Base-by-base conservation (phyloP, 2,113 vertebrate genomes). In the Apodemus speciosus region DNA sequence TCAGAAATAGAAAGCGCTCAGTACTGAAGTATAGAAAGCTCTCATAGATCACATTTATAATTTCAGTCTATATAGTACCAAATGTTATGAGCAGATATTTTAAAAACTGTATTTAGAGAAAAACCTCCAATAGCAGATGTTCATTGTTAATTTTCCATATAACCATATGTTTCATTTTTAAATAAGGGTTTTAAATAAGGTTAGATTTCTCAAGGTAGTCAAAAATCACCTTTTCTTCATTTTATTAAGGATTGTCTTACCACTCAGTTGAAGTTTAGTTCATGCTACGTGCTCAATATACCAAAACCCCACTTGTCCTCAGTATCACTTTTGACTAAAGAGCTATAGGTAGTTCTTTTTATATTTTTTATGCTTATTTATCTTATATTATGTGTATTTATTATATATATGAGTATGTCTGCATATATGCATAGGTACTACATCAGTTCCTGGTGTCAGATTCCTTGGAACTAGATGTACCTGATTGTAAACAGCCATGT, bases 1-100 rank as follows among this genome's bases (percentile, higher is more conserved):
- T 90, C 64, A 88, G 66, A 93, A 88, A 46, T n/a, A 40, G 1
- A 71, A 90, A 93, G 7, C 75, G n/a, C 64, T 80, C 64, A 46
- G 43, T 66, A 40, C 46, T 27, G 62, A 64, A 64, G 0, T 89
- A 81, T 51, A 58, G 1, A 20, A 93, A n/a, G 18, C 8, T 93
- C 89, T n/a, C 2, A 71, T 64, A 66, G 32, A 21, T 80, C 20
- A 56, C 11, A 66, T 85, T 7, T 66, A 76, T 49, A 32, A 83
- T 88, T 40, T 95, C 81, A 40, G 83, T 80, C 90, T 46, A 21
- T 27, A 38, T 0, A 88, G 8, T 25, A 75, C 32, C 51, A 68
- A 62, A 1, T 35, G 9, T 69, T 85, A 68, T 71, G 27, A 73
- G 6, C 56, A 1, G 11, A 71, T 35, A 49, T 1, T 75, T 92